Evolutionary conservation across 2,888 invertebrate species (phyloP).

Genomic region (Eugnorisma glareosa): DNA sequence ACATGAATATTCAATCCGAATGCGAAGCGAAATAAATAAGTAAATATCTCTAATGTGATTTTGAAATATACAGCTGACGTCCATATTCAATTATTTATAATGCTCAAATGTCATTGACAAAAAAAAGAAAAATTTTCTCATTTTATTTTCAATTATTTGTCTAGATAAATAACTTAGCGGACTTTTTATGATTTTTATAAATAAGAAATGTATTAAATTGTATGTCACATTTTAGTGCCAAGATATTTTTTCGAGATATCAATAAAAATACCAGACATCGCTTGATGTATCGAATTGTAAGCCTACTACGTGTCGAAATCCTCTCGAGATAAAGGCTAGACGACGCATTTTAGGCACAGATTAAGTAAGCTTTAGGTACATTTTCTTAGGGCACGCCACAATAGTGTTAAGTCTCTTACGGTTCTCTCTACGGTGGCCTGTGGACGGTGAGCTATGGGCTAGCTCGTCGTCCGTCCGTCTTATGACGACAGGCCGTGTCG

Average conservation of each 20-base stretch:
- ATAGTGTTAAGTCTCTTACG: too few relatives aligned
- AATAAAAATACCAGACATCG: slow-evolving; percentile 2
- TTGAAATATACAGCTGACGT: slow-evolving; percentile 5
- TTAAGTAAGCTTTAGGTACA: too few relatives aligned
- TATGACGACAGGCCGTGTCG: too few relatives aligned
- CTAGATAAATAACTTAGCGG: background rate
- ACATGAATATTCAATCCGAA: slow-evolving; percentile 7
- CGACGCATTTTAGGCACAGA: too few relatives aligned
- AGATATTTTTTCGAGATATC: background rate
- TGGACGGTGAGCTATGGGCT: too few relatives aligned
- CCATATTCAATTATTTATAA: slow-evolving; percentile 29
- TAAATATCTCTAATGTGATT: slow-evolving; percentile 7
- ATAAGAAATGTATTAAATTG: slow-evolving; percentile 4
- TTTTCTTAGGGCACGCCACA: too few relatives aligned
- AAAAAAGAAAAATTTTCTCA: background rate
- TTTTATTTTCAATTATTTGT: slow-evolving; percentile 7
- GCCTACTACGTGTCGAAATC: background rate
- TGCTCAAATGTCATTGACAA: background rate
- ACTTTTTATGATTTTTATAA: background rate
- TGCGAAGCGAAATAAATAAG: slow-evolving; percentile 4
- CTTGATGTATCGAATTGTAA: slow-evolving; percentile 8
- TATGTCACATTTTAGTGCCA: background rate
- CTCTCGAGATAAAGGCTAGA: background rate
- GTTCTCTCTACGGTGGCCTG: too few relatives aligned
- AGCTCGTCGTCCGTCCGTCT: too few relatives aligned